Percentiles rank a stretch among this genome's conserved stretches.
Evolutionary conservation across 2,113 vertebrate genomes (phyloP).

Genomic region (Aphelocoma coerulescens): DNA sequence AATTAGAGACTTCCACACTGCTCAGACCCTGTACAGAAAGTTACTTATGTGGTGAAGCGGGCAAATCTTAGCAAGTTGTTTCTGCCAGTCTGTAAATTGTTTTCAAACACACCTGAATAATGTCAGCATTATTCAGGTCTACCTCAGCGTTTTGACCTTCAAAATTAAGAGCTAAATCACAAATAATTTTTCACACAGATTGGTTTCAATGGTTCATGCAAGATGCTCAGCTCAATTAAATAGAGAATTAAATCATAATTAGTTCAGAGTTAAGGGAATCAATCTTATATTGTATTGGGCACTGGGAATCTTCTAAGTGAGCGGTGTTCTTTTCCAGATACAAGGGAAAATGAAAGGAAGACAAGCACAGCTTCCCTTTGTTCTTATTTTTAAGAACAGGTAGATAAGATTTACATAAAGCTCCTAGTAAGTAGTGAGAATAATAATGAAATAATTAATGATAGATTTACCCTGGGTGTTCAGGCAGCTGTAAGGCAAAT

Average conservation of each 20-base stretch:
- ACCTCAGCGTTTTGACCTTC: slow-evolving; percentile 60
- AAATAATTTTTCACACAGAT: neutral
- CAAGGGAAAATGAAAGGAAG: neutral
- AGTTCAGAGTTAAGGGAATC: slow-evolving; percentile 23
- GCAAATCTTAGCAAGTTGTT: neutral
- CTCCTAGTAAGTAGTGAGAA: neutral
- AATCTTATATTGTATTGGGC: neutral
- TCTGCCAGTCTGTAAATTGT: neutral
- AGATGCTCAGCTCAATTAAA: slow-evolving; percentile 56
- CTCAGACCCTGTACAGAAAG: neutral
- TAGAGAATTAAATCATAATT: slow-evolving; percentile 62
- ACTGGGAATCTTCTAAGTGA: neutral
- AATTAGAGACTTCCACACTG: neutral
- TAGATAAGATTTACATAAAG: neutral
- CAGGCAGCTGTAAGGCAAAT: neutral
- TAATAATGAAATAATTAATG: neutral
- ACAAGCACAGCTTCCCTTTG: neutral
- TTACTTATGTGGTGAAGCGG: neutral
- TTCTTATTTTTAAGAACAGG: neutral
- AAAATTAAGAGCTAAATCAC: slow-evolving; percentile 16
- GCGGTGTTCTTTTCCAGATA: neutral
- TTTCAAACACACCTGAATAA: slow-evolving; percentile 6
- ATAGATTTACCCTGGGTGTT: neutral
- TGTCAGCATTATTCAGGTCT: neutral
- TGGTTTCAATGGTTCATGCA: slow-evolving; percentile 14